Evolutionary conservation across 2,888 invertebrate species (phyloP).

Genomic region (Melangyna quadrimaculata): DNA sequence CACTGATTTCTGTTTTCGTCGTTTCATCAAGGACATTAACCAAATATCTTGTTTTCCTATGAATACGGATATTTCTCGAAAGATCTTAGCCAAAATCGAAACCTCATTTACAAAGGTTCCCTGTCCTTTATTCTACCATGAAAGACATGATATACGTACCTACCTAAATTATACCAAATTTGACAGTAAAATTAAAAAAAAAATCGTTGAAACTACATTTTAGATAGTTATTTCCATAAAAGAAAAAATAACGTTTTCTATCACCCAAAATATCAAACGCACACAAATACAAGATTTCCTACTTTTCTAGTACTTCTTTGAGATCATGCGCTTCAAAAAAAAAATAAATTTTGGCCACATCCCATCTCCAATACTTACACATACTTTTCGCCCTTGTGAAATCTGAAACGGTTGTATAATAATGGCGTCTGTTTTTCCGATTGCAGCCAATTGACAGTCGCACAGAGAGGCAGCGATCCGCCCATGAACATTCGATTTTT

Average conservation of each 20-base stretch:
- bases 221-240: not conserved
- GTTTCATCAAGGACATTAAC: not conserved
- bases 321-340: constrained; percentile 38
- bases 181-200: not conserved
- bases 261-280: not conserved
- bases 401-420: constrained; percentile 61
- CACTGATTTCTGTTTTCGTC: not conserved
- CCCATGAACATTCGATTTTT: not conserved
- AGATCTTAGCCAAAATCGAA: not conserved
- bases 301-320: constrained; percentile 5
- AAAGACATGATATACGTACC: not conserved
- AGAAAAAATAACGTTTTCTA: not conserved
- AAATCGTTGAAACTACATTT: not conserved
- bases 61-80: not conserved
- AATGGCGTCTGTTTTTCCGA: constrained; percentile 62
- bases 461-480: constrained; percentile 34
- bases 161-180: not conserved
- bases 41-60: not conserved
- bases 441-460: constrained; percentile 60
- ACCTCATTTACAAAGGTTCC: not conserved
- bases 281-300: not conserved
- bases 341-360: not conserved
- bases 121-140: no score
- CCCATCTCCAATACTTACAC: constrained; percentile 21
- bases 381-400: not conserved